A percentile compares a stretch with the other conserved stretches of the same genome.
Evolutionary conservation across 2,797 vertebrate genomes (phyloP).

Genomic region (Danio tinwini): DNA sequence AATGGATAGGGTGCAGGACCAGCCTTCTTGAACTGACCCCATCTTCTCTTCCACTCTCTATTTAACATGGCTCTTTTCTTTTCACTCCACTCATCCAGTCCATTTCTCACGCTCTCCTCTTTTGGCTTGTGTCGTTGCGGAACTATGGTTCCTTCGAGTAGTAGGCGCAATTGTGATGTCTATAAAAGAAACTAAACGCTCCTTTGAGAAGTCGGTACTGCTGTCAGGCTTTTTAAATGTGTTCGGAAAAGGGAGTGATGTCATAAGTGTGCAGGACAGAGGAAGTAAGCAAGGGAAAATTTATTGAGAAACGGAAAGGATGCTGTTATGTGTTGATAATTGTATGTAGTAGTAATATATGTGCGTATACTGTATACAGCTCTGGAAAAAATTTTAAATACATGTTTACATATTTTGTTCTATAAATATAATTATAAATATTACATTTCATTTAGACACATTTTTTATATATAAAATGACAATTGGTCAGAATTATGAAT

Average conservation of each 20-base stretch:
- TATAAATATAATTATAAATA: too few species aligned
- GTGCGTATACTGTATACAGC: too few species aligned
- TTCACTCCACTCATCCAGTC: conserved; percentile 30
- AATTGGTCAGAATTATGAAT: too few species aligned
- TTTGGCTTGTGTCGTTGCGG: conserved; percentile 39
- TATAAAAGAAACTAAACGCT: conserved; percentile 45
- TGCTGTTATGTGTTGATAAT: background rate
- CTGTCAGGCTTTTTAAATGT: background rate
- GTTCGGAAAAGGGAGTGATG: conserved; percentile 21
- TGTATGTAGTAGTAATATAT: too few species aligned
- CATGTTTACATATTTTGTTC: too few species aligned
- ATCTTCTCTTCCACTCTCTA: conserved; percentile 37
- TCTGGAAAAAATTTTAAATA: too few species aligned
- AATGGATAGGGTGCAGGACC: conserved; percentile 41
- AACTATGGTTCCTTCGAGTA: conserved; percentile 15
- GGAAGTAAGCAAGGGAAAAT: conserved; percentile 30
- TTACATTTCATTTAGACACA: too few species aligned
- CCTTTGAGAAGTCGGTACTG: conserved; percentile 34
- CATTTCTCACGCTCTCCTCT: conserved; percentile 55
- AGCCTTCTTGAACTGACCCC: conserved; percentile 36
- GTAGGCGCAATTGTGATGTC: conserved; percentile 37
- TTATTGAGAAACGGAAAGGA: conserved; percentile 19
- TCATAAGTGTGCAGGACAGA: background rate
- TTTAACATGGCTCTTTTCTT: conserved; percentile 40
- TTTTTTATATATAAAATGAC: too few species aligned